Evolutionary conservation across 2,113 vertebrate species (phyloP).

Genomic region (Eubucco bourcierii): DNA sequence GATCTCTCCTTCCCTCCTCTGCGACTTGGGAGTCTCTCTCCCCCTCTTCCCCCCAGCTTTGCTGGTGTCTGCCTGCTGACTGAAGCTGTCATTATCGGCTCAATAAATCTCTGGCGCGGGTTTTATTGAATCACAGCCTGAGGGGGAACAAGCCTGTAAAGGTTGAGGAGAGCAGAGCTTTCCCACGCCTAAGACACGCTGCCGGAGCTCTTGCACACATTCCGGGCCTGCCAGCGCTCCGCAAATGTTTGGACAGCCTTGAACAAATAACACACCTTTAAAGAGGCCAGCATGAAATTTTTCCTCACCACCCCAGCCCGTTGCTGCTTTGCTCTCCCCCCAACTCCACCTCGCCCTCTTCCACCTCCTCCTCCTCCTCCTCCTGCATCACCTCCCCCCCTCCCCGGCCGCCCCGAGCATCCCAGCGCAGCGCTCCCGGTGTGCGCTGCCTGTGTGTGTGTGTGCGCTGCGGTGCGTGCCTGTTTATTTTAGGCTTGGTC

Average conservation of each 20-base stretch:
- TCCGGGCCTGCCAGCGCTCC: conserved; percentile 89
- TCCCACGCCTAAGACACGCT: conserved; percentile 89
- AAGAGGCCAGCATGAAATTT: conserved; percentile 85
- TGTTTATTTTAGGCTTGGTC: conserved; percentile 23
- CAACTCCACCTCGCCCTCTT: too few species aligned
- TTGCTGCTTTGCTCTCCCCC: background rate
- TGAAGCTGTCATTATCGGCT: conserved; percentile 89
- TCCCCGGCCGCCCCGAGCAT: background rate
- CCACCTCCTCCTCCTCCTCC: too few species aligned
- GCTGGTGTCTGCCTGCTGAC: conserved; percentile 77
- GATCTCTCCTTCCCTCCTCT: background rate
- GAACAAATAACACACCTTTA: conserved; percentile 98
- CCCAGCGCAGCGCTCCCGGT: background rate
- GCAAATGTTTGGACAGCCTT: conserved; percentile 97
- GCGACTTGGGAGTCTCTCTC: conserved; percentile 26
- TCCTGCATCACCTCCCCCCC: too few species aligned
- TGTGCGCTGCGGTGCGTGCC: background rate
- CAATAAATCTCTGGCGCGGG: conserved; percentile 90
- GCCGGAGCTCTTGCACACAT: conserved; percentile 85
- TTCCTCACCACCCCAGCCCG: conserved; percentile 7
- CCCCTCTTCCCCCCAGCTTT: background rate
- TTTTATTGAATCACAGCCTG: conserved; percentile 89
- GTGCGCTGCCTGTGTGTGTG: background rate
- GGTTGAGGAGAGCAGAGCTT: conserved; percentile 93
- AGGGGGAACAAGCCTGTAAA: conserved; percentile 83